Evolutionary conservation across 2,113 vertebrate species (phyloP), one percentile per base, ranked within the genome.

Genomic region (Guaruba guarouba): DNA sequence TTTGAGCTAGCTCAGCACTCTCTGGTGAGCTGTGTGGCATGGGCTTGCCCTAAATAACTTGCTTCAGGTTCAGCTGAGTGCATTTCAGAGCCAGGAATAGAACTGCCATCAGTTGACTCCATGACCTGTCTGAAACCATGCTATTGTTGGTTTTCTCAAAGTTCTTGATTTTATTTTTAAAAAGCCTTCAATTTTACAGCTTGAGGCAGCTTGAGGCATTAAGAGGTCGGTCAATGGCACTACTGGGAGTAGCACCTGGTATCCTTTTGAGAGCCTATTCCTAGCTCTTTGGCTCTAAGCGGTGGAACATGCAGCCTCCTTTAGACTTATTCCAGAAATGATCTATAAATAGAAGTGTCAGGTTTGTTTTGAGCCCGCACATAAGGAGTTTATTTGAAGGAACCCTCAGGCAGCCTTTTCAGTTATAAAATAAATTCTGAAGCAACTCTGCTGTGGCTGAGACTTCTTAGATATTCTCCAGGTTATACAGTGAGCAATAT

Each of bases 101-200:
- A 93, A 86, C 27, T 83, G 48, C 68, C 76, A 76, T 92, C 86
- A 63, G 73, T 86, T 96, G 90, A 93, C 86, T 95, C 76, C 80
- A 79, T 43, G 86, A 90, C 91, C 93, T 94, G 77, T 86, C 83
- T 89, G 82, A 94, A 94, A 96, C 81, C 80, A 57, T 46, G 67
- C 78, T 94, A 90, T 94, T 92, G 93, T 90, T 92, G 83, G 25
- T 92, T 92, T 95, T 51, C 76, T 84, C n/a, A 8, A 68, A 83
- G 86, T 92, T 92, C 80, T 92, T 91, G 24, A 81, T 88, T 95
- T 96, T 79, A 91, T 91, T 95, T 93, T 96, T 93, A 87, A 95
- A 94, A 95, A 95, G 62, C 70, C 49, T 93, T 94, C 92, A 85
- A 57, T 95, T 96, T 95, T 93, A 82, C 70, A 89, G 80, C 74